Evolutionary conservation across 2,113 vertebrate genomes (phyloP), one percentile per base, ranked within the genome.

Genomic region (Tachuris rubrigastra): DNA sequence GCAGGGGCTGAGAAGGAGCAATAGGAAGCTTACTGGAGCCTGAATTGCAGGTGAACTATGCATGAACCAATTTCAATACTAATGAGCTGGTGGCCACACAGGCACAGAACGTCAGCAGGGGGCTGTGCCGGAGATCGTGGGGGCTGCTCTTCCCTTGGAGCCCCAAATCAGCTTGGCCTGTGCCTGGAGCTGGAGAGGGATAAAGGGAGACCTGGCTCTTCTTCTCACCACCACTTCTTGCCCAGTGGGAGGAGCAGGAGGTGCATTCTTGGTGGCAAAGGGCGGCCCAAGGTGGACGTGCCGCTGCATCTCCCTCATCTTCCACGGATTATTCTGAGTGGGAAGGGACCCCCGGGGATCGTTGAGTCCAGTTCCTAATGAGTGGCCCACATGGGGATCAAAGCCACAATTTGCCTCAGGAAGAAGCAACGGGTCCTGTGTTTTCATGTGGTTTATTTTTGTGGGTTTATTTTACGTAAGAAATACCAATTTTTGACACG

Each of bases 41-140:
- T 71, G 62, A 90, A 94, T 94, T 95, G 90, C 59, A 80, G 80
- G 82, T 74, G 93, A 93, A 59, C 86, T 81, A 23, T 50, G 92
- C 14, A 93, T 8, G 78, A 79, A 50, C 89, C 78, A 82, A 50
- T 97, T 95, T 94, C 95, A 96, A 58, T 93, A 53, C 82, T 94
- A 94, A 90, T 55, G 91, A 94, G 91, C 84, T 87, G 56, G 22
- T 56, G 81, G 89, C 67, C 71, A 68, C 55, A 12, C 33, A 27
- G 65, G 22, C 3, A 1, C 2, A n/a, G 79, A 67, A 41, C 27
- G 52, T 79, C 22, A 81, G 91, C 50, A 44, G 71, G 86, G 41
- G 27, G 23, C 50, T 50, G 75, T 12, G 30, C 37, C 13, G 58
- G 55, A 62, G 44, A 27, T 1, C n/a, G 59, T 11, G 28, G 46